These are phyloP conservation scores for Oryzias sinensis DNA, from an alignment of 2,797 vertebrate genomes.

Conservation along the genomic window DNA sequence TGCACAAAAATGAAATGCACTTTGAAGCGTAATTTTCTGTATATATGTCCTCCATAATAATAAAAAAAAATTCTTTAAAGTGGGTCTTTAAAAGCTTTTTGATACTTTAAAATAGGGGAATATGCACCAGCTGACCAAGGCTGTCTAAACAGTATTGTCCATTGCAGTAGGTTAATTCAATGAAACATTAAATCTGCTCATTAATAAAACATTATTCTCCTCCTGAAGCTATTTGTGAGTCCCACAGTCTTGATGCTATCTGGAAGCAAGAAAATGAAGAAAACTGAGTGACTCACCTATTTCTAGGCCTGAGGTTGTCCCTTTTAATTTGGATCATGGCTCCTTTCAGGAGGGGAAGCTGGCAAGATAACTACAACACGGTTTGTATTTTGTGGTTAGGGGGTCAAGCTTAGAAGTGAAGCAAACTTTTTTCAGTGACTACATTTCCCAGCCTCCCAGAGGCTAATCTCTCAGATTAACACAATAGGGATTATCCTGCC, in stretches of 20 bases:
- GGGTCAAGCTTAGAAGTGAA: conserved; percentile 34
- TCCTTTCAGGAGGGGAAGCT: conserved; percentile 37
- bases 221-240: conserved; percentile 30
- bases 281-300: conserved; percentile 51
- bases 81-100: too few species aligned
- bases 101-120: too few species aligned
- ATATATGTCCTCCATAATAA: too few species aligned
- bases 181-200: too few species aligned
- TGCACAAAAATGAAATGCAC: too few species aligned
- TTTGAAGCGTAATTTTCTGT: too few species aligned
- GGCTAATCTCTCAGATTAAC: conserved; percentile 68
- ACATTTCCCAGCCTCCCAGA: conserved; percentile 55
- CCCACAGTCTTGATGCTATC: conserved; percentile 34
- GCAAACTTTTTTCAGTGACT: conserved; percentile 51
- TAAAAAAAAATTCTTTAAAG: too few species aligned
- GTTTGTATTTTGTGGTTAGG: conserved; percentile 44
- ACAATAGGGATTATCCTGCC: conserved; percentile 72
- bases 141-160: too few species aligned
- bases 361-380: conserved; percentile 42
- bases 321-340: conserved; percentile 55
- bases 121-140: too few species aligned
- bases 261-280: conserved; percentile 48
- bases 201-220: conserved; percentile 8
- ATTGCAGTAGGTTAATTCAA: too few species aligned
- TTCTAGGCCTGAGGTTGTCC: conserved; percentile 44